phyloP scores from a whole-genome alignment of 2,113 vertebrate genomes.

The Arenaria interpres region DNA sequence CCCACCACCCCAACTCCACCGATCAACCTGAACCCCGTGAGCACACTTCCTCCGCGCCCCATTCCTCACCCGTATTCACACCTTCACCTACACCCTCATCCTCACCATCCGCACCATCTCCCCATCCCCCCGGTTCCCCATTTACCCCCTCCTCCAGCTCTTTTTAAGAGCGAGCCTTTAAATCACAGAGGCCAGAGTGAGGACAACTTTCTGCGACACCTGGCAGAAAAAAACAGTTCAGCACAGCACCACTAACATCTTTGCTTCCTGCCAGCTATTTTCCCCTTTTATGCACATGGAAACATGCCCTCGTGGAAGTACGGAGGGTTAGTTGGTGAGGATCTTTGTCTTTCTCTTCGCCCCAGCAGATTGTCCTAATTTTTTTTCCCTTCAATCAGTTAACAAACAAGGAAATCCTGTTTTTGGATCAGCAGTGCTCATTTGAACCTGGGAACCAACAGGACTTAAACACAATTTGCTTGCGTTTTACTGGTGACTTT shows the following conservation, averaged over 20 bases:
- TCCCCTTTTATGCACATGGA: not conserved
- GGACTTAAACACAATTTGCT: slow-evolving; percentile 44
- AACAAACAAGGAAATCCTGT: not conserved
- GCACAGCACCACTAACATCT: slow-evolving; percentile 84
- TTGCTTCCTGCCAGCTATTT: not conserved
- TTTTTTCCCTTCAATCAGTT: not conserved
- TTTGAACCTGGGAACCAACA: slow-evolving; percentile 53
- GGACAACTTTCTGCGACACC: slow-evolving; percentile 90
- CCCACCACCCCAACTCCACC: slow-evolving; percentile 67
- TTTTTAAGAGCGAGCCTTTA: slow-evolving; percentile 95
- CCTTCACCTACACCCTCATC: slow-evolving; percentile 84
- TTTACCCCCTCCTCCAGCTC: slow-evolving; percentile 90
- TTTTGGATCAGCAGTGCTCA: slow-evolving; percentile 7
- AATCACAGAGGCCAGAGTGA: slow-evolving; percentile 90
- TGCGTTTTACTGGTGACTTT: slow-evolving; percentile 74
- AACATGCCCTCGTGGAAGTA: not conserved
- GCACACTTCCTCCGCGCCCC: slow-evolving; percentile 68
- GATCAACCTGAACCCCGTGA: slow-evolving; percentile 70
- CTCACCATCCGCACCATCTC: slow-evolving; percentile 84
- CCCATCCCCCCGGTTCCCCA: slow-evolving; percentile 85
- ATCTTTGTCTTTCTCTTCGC: not conserved
- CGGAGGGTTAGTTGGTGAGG: not conserved
- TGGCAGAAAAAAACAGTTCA: slow-evolving; percentile 86
- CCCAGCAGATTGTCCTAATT: not conserved
- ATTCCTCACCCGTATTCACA: slow-evolving; percentile 86